Conservation (phyloP, 2,888 invertebrate genomes). For the Phania funesta region DNA sequence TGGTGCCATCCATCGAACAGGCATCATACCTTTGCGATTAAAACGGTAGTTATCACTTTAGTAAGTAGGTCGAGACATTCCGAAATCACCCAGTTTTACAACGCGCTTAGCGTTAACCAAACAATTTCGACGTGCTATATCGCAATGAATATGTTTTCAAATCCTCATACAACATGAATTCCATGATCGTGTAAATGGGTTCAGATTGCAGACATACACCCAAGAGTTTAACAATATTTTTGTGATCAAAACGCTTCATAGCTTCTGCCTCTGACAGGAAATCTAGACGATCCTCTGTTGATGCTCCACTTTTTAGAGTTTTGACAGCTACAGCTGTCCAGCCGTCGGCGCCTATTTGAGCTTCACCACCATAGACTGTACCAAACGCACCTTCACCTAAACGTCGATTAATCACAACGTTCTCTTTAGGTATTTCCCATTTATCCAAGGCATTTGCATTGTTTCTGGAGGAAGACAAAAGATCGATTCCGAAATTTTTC, state of each 20-base stretch:
- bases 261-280: constrained; percentile 96
- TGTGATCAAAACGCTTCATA: constrained; percentile 95
- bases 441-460: constrained; percentile 85
- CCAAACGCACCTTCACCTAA: constrained; percentile 96
- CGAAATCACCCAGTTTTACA: constrained; percentile 92
- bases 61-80: constrained; percentile 93
- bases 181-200: constrained; percentile 95
- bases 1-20: constrained; percentile 96
- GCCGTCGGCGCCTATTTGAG: constrained; percentile 83
- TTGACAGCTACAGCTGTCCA: constrained; percentile 95
- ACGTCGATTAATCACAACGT: constrained; percentile 91
- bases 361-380: constrained; percentile 92
- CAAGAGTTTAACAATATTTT: constrained; percentile 91
- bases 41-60: constrained; percentile 95
- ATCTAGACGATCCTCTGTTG: constrained; percentile 92
- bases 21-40: constrained; percentile 91
- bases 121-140: constrained; percentile 90
- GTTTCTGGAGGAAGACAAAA: constrained; percentile 81
- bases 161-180: constrained; percentile 96
- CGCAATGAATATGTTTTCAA: constrained; percentile 94
- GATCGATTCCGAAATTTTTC: constrained; percentile 85
- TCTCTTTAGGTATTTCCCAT: constrained; percentile 92
- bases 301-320: constrained; percentile 91
- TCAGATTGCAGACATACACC: constrained; percentile 93
- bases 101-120: constrained; percentile 87